phyloP scores from a whole-genome alignment of 2,113 vertebrate species.

The Thymallus thymallus region DNA sequence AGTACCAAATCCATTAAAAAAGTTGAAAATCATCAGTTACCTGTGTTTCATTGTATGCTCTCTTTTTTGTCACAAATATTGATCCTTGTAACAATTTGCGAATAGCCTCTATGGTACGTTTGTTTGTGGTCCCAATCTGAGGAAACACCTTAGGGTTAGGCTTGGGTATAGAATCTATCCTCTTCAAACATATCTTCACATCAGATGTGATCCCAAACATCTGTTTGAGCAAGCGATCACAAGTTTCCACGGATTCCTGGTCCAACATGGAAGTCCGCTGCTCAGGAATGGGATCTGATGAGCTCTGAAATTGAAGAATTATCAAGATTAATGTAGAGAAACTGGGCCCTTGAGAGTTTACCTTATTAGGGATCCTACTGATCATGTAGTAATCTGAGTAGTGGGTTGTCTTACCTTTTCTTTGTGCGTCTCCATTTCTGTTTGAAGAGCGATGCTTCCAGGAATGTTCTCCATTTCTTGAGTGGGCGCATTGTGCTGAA shows the following conservation, averaged over 20 bases:
- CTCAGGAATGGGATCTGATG: not conserved
- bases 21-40: slow-evolving; percentile 19
- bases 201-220: slow-evolving; percentile 61
- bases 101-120: slow-evolving; percentile 51
- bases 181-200: slow-evolving; percentile 56
- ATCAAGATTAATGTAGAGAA: not conserved
- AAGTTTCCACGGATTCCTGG: not conserved
- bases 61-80: slow-evolving; percentile 21
- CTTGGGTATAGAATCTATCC: slow-evolving; percentile 18
- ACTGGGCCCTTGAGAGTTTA: not conserved
- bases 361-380: too few species aligned
- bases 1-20: not conserved
- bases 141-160: not conserved
- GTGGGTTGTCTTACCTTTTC: not conserved
- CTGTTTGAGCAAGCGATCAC: slow-evolving; percentile 53
- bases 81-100: slow-evolving; percentile 41
- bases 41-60: slow-evolving; percentile 38
- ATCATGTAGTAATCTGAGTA: not conserved
- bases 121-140: slow-evolving; percentile 33
- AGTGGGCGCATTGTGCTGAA: not conserved
- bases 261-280: not conserved
- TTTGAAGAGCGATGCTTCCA: not conserved
- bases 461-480: not conserved
- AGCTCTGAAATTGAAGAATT: not conserved
- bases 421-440: not conserved